These are phyloP conservation scores for Drosophila nigricruria DNA, from an alignment of 2,888 invertebrate genomes.

Conservation along the genomic window DNA sequence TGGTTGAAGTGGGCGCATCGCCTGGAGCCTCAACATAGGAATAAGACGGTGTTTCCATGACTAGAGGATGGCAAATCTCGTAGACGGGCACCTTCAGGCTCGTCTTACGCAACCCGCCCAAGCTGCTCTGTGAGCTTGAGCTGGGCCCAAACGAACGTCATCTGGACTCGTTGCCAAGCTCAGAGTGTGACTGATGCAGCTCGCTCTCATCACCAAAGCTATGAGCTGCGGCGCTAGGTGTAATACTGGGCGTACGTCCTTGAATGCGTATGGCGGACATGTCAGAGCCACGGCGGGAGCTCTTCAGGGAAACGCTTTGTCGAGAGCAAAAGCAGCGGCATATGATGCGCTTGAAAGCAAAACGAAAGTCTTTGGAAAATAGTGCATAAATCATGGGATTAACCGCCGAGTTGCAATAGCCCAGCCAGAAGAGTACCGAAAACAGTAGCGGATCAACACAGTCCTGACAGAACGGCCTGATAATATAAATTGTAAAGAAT, in stretches of 20 bases:
- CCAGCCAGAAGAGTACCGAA: conserved; percentile 97
- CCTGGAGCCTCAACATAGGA: conserved; percentile 73
- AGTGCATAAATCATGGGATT: conserved; percentile 98
- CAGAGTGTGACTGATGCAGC: conserved; percentile 84
- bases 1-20: conserved; percentile 16
- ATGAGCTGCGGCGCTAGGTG: conserved; percentile 86
- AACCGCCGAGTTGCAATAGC: conserved; percentile 98
- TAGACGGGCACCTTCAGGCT: conserved; percentile 84
- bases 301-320: conserved; percentile 84
- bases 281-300: conserved; percentile 87
- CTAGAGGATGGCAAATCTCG: conserved; percentile 85
- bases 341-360: conserved; percentile 96
- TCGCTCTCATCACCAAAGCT: conserved; percentile 87
- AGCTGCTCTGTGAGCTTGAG: conserved; percentile 83
- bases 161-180: conserved; percentile 86
- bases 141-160: conserved; percentile 86
- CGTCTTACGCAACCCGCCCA: conserved; percentile 83
- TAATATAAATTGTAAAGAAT: conserved; percentile 97
- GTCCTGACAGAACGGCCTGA: conserved; percentile 94
- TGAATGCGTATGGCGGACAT: conserved; percentile 87
- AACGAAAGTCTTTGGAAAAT: conserved; percentile 97
- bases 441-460: conserved; percentile 95
- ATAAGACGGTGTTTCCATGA: conserved; percentile 84
- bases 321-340: conserved; percentile 92
- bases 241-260: conserved; percentile 87